These are phyloP conservation scores for Leptestheria dahalacensis DNA, from an alignment of 1,140 invertebrate species.

Conservation along the genomic window DNA sequence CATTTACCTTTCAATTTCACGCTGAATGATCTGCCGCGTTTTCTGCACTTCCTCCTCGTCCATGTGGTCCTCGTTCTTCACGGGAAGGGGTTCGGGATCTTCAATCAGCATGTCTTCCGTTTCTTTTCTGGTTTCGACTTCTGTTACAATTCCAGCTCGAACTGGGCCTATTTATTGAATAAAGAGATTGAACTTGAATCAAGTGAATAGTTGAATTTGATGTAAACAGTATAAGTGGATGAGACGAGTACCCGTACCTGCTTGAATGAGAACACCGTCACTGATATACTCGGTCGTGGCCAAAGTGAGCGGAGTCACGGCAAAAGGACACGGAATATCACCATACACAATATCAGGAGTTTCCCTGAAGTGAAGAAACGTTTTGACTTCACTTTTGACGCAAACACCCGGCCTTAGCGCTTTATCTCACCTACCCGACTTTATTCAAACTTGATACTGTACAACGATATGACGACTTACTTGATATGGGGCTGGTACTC, in stretches of 20 bases:
- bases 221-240: neutral
- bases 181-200: neutral
- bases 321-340: neutral
- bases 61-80: neutral
- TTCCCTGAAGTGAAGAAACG: neutral
- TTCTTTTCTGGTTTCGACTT: neutral
- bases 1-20: neutral
- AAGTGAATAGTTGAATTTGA: neutral
- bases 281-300: neutral
- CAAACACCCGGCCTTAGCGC: no score
- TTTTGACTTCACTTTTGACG: neutral
- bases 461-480: neutral
- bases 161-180: neutral
- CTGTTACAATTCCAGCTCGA: neutral
- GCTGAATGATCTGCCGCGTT: neutral
- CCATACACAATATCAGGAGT: neutral
- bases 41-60: neutral
- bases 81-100: neutral
- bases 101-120: neutral
- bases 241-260: neutral
- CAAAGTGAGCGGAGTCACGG: neutral
- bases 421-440: no score
- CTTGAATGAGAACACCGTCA: neutral
- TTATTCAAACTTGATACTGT: neutral
- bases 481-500: neutral